A percentile compares a stretch with the other conserved stretches of the same genome.
Conservation (phyloP, 2,888 invertebrate species). For the Hirtodrosophila trivittata region DNA sequence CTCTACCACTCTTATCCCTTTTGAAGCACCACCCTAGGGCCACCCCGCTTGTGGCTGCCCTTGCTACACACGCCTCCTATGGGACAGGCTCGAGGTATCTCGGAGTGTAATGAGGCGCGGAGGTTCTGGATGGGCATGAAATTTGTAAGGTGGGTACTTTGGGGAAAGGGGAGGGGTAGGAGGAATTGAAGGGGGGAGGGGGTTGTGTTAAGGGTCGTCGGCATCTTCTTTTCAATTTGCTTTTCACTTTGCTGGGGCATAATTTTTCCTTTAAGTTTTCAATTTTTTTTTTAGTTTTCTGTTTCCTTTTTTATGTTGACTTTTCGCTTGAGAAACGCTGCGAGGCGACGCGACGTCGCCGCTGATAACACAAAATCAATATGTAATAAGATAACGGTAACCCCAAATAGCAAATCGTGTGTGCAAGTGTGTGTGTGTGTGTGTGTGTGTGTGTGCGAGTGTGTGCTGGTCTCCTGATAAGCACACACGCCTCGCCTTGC, state of each 20-base stretch:
- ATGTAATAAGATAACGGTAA: conserved; percentile 74
- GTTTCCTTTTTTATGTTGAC: conserved; percentile 14
- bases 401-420: conserved; percentile 55
- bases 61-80: too few relatives aligned
- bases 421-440: conserved; percentile 16
- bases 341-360: conserved; percentile 30
- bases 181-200: not conserved
- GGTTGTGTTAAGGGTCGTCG: conserved; percentile 35
- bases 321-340: conserved; percentile 19
- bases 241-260: conserved; percentile 46
- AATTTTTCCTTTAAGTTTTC: conserved; percentile 14
- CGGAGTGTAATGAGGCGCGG: conserved; percentile 58
- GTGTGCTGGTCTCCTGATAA: conserved; percentile 49
- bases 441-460: conserved; percentile 21
- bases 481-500: conserved; percentile 11
- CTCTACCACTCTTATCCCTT: too few relatives aligned
- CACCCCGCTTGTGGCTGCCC: too few relatives aligned
- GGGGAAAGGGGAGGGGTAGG: not conserved
- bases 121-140: conserved; percentile 19
- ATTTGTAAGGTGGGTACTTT: not conserved
- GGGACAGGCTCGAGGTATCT: conserved; percentile 45
- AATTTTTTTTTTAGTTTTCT: conserved; percentile 1
- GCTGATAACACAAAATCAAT: conserved; percentile 72
- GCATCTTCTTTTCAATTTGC: conserved; percentile 64
- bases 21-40: too few relatives aligned